Percentiles rank a stretch among this genome's conserved stretches.
phyloP scores from a whole-genome alignment of 2,888 invertebrate genomes.

The Endomychus coccineus region DNA sequence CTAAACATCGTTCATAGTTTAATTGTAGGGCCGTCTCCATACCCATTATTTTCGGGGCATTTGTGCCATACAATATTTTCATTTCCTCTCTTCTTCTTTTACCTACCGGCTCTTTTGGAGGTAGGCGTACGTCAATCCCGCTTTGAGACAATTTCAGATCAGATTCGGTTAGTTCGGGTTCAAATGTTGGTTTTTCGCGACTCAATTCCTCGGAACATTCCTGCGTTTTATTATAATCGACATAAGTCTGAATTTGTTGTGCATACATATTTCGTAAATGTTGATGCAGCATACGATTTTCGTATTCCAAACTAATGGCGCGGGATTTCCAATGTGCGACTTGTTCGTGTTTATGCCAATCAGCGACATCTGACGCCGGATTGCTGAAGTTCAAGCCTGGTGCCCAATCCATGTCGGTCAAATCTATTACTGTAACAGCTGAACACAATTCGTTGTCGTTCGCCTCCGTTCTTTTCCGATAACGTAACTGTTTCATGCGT shows the following conservation, averaged over 20 bases:
- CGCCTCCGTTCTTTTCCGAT: no score
- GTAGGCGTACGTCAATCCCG: not conserved
- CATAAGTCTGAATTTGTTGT: slow-evolving; percentile 28
- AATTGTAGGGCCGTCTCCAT: slow-evolving; percentile 66
- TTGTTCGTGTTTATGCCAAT: slow-evolving; percentile 52
- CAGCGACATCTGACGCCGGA: slow-evolving; percentile 30
- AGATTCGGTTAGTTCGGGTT: not conserved
- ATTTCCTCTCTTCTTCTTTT: slow-evolving; percentile 41
- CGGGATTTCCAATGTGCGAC: slow-evolving; percentile 56
- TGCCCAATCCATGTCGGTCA: slow-evolving; percentile 30
- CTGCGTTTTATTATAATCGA: slow-evolving; percentile 12
- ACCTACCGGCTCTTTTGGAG: slow-evolving; percentile 20
- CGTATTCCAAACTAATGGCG: slow-evolving; percentile 50
- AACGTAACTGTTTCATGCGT: no score
- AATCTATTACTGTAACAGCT: no score
- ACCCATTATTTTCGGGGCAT: slow-evolving; percentile 59
- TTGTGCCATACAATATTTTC: slow-evolving; percentile 56
- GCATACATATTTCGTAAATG: slow-evolving; percentile 42
- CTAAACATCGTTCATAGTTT: slow-evolving; percentile 55
- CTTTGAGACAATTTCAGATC: no score
- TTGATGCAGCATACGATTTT: slow-evolving; percentile 50
- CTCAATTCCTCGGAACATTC: slow-evolving; percentile 12
- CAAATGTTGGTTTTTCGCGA: slow-evolving; percentile 3
- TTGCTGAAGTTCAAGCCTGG: slow-evolving; percentile 16
- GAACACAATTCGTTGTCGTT: no score